Conservation (phyloP, 35 echinoderm and acorn worm species). For the Ophioderma brevispina region DNA sequence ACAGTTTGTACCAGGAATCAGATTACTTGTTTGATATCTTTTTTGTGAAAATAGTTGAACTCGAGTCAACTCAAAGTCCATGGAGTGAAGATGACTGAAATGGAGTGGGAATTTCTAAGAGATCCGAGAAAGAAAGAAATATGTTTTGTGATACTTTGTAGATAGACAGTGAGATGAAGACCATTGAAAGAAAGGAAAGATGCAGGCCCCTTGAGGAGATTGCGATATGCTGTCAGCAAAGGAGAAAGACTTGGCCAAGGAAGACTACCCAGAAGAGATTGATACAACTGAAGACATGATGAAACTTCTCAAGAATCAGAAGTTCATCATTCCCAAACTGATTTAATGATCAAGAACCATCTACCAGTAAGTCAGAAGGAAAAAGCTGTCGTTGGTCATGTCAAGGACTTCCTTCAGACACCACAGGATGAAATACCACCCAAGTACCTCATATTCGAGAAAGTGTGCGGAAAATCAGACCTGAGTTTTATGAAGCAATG, state of each 20-base stretch:
- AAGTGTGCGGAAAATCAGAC: not conserved
- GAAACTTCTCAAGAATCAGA: not conserved
- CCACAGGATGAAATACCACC: not conserved
- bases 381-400: too few relatives aligned
- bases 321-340: not conserved
- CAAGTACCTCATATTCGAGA: not conserved
- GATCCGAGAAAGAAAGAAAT: constrained; percentile 16
- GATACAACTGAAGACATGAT: too few relatives aligned
- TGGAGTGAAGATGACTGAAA: constrained; percentile 13
- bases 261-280: not conserved
- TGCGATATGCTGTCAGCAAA: too few relatives aligned
- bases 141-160: constrained; percentile 12
- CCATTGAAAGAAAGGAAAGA: not conserved
- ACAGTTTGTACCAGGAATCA: too few relatives aligned
- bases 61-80: too few relatives aligned
- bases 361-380: not conserved
- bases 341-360: not conserved
- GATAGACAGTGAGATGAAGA: constrained; percentile 31
- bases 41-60: too few relatives aligned
- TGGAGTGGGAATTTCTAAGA: constrained; percentile 17
- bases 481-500: constrained; percentile 4
- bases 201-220: too few relatives aligned
- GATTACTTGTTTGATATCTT: too few relatives aligned
- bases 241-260: not conserved
- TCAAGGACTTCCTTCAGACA: not conserved